A percentile compares a stretch with the other conserved stretches of the same genome.
Evolutionary conservation across 2,888 invertebrate species (phyloP).

Genomic region (Athalia cordata): DNA sequence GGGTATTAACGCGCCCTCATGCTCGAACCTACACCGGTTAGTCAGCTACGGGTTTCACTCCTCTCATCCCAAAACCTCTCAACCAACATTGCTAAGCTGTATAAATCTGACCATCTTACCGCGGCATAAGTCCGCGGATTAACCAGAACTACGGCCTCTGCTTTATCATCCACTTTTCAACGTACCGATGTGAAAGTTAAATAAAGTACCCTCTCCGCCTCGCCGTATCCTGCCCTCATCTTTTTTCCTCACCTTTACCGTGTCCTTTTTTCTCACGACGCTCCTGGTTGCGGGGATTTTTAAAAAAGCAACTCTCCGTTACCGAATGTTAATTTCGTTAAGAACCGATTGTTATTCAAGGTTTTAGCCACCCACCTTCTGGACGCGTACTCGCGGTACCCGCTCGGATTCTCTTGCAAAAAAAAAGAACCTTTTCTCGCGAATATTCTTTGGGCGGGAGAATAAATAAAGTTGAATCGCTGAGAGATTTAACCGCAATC

Average conservation of each 20-base stretch:
- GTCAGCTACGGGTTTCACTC: conserved; percentile 49
- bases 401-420: neutral
- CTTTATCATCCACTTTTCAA: conserved; percentile 43
- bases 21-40: conserved; percentile 33
- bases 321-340: conserved; percentile 51
- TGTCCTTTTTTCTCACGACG: conserved; percentile 49
- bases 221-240: conserved; percentile 44
- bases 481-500: too few species aligned
- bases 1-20: conserved; percentile 62
- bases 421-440: neutral
- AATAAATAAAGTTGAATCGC: too few species aligned
- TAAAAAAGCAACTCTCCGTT: neutral
- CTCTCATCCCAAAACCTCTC: conserved; percentile 47
- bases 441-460: too few species aligned
- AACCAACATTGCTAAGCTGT: conserved; percentile 64
- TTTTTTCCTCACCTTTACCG: conserved; percentile 19
- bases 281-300: neutral
- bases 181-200: conserved; percentile 31
- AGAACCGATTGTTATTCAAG: conserved; percentile 14
- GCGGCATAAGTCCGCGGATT: conserved; percentile 72
- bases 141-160: conserved; percentile 60
- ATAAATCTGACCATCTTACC: conserved; percentile 72
- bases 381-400: neutral
- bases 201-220: conserved; percentile 44
- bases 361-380: neutral